Base-by-base conservation (phyloP, 1,140 invertebrate species). In the Vanessa atalanta region DNA sequence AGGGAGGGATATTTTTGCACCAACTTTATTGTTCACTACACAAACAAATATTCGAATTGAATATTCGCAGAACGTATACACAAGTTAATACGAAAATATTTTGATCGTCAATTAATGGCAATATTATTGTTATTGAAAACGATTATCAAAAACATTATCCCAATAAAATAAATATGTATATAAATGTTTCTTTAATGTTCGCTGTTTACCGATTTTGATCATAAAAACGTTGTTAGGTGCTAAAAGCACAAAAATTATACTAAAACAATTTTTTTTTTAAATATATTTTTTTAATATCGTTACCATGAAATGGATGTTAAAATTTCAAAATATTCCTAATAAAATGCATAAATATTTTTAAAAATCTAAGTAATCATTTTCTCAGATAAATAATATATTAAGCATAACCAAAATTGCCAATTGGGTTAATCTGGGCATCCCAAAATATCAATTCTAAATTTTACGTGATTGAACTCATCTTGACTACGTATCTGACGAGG, bases 11-110 rank as follows among this genome's bases (percentile, higher is more conserved):
- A 84, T 85, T 88, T 90, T 88, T 85, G 83, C 83, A 84, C 82
- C 82, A 87, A 82, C 88, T 90, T 91, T 91, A 92, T 90, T 91
- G 88, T 89, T 88, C 82, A 77, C 80, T 84, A 84, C 80, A 81
- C 81, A 87, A 88, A 89, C 84, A 88, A 85, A 88, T 82, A 86
- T 84, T 83, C 65, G 80, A 79, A 83, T 83, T 81, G 76, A 88
- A 87, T 82, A 82, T 73, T 75, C 65, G 65, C 48, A 69, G 72
- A 57, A 57, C 53, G 31, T 61, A 43, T 43, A 37, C 31, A 61
- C 57, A 37, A 3, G 57, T 15, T 61, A 31, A 61, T 61, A 37
- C 57, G 26, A 37, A 61, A 37, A 14, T 20, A 26, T 57, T 9
- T 61, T 15, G n/a, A 23, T 60, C 23, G 37, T 61, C 53, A n/a